phyloP scores from a whole-genome alignment of 2,797 vertebrate species.

The Pseudotriccus pelzelni region DNA sequence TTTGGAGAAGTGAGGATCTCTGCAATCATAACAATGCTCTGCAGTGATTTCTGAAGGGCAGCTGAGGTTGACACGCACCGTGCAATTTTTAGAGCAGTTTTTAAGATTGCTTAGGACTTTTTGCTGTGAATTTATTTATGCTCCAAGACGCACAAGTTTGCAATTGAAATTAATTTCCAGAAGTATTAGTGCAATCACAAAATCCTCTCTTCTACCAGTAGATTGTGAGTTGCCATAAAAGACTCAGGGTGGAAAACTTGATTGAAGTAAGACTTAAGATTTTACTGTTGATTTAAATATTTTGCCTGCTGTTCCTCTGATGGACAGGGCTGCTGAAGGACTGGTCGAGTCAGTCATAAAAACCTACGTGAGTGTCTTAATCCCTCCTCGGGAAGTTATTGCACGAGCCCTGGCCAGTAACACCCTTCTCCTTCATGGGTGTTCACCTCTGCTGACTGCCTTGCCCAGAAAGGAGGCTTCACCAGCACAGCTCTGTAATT shows the following conservation, averaged over 20 bases:
- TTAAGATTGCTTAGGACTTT: background rate
- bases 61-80: background rate
- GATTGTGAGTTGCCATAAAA: background rate
- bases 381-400: slow-evolving; percentile 3
- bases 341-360: slow-evolving; percentile 56
- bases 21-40: background rate
- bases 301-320: slow-evolving; percentile 56
- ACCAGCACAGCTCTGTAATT: background rate
- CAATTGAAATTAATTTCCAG: background rate
- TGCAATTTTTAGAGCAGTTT: slow-evolving; percentile 20
- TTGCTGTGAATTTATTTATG: slow-evolving; percentile 6
- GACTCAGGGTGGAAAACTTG: background rate
- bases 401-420: slow-evolving; percentile 5
- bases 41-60: background rate
- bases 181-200: background rate
- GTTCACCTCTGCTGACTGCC: slow-evolving; percentile 6
- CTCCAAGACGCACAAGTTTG: background rate
- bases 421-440: background rate
- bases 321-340: slow-evolving; percentile 57
- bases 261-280: background rate
- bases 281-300: slow-evolving; percentile 49
- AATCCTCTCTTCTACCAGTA: background rate
- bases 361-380: slow-evolving; percentile 48
- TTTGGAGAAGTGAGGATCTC: background rate
- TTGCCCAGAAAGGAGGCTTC: slow-evolving; percentile 27